These are phyloP conservation scores for Caloenas nicobarica DNA, from an alignment of 2,113 vertebrate genomes.

Conservation along the genomic window DNA sequence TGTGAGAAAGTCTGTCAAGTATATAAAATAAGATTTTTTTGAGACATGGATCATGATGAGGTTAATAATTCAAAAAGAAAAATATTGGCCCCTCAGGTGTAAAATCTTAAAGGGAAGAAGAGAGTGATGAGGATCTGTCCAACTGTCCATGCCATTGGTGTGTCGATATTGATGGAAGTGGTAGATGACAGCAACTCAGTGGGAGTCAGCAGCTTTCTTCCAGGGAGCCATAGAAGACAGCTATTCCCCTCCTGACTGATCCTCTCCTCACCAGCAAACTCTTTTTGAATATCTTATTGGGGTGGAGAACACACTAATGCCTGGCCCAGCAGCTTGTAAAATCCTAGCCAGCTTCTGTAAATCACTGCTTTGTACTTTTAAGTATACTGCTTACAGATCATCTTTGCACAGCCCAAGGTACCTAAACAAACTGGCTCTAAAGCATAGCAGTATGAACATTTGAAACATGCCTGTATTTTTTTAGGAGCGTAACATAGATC, in stretches of 20 bases:
- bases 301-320: neutral
- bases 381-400: neutral
- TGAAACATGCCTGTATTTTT: neutral
- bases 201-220: neutral
- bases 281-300: neutral
- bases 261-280: neutral
- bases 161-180: neutral
- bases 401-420: neutral
- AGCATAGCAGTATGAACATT: neutral
- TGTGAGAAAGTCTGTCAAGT: neutral
- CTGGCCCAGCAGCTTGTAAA: neutral
- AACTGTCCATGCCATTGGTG: neutral
- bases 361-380: neutral
- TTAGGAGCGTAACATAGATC: neutral
- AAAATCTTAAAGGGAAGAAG: neutral
- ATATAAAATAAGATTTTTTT: neutral
- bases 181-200: neutral
- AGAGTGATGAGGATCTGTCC: neutral
- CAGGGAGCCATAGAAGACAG: neutral
- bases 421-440: neutral
- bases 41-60: neutral
- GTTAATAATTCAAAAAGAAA: neutral
- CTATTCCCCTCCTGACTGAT: neutral
- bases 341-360: neutral
- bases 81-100: neutral